Evolutionary conservation across 1,140 invertebrate species (phyloP), one percentile per base, ranked within the genome.

Genomic region (Drosophila ercepeae): DNA sequence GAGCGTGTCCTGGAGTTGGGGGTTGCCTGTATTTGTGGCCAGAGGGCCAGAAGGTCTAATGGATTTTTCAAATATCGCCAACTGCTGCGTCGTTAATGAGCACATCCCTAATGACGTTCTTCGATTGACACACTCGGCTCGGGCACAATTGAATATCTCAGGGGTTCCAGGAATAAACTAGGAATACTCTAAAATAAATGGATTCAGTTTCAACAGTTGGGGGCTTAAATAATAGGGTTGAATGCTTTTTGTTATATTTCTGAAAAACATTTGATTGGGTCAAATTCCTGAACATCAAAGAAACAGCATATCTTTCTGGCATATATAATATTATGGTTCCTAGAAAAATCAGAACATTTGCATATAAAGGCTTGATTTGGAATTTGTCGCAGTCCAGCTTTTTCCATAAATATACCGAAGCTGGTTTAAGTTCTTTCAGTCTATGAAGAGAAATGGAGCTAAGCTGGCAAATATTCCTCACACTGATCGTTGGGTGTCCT

Each of bases 81-180:
- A 72, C 75, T 60, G 61, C 75, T 63, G 61, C 57, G 70, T 58
- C 39, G 21, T 75, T 78, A 83, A 84, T 78, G 79, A 84, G 75
- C 64, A 55, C 55, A 61, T 58, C 70, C 65, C 72, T 58, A 71
- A 72, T 45, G 45, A 58, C 25, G 65, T 36, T 78, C n/a, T 68
- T 64, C 55, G 50, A 74, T 74, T 69, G 36, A 48, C 57, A 48
- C 50, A 61, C 46, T 55, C 41, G 21, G 13, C 34, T 23, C 3
- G 18, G 59, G 39, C 32, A 23, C 63, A 65, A 60, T 65, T 65
- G 27, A 44, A 16, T 14, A 18, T 18, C 32, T 11, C 16, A 11
- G 25, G n/a, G 50, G 25, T 39, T 8, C 32, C 7, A 36, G 7
- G 11, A 21, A 11, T 7, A 27, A 53, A n/a, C 36, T 42, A 60